Percentiles rank a stretch among this genome's conserved stretches.
Conservation (phyloP, 2,113 vertebrate species). For the Irena cyanogastra region DNA sequence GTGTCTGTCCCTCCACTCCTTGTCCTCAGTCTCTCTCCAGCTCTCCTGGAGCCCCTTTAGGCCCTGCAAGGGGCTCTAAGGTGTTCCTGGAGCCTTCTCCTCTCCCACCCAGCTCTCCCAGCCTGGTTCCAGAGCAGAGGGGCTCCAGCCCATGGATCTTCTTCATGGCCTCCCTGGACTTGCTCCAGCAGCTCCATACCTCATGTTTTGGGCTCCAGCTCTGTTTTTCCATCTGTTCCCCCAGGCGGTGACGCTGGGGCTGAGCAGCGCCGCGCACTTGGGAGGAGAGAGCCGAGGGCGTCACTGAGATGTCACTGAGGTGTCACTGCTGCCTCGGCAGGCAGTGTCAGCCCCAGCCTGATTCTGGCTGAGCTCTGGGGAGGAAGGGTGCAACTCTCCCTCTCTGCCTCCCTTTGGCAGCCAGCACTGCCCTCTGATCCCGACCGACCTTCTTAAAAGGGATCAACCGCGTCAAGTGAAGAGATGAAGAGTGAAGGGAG, state of each 20-base stretch:
- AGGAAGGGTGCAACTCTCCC: neutral
- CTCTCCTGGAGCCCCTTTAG: neutral
- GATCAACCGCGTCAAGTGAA: neutral
- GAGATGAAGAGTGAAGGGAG: conserved; percentile 32
- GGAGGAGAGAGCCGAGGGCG: neutral
- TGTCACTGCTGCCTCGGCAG: accelerated
- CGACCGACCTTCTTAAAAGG: conserved; percentile 63
- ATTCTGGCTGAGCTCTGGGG: neutral
- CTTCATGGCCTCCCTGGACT: accelerated
- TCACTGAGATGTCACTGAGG: too few species aligned
- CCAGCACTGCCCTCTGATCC: neutral
- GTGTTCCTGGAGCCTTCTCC: neutral
- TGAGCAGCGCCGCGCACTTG: accelerated
- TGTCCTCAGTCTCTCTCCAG: neutral
- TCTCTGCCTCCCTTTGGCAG: neutral
- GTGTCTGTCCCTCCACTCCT: neutral
- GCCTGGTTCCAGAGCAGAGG: neutral
- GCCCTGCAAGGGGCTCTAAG: accelerated
- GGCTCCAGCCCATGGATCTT: neutral
- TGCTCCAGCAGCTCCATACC: accelerated
- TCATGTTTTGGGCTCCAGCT: neutral
- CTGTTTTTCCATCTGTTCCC: accelerated
- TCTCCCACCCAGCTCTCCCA: neutral
- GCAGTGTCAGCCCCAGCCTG: neutral
- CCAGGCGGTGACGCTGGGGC: accelerated